Base-by-base conservation (phyloP, 1,140 invertebrate genomes). In the Microplitis mediator region DNA sequence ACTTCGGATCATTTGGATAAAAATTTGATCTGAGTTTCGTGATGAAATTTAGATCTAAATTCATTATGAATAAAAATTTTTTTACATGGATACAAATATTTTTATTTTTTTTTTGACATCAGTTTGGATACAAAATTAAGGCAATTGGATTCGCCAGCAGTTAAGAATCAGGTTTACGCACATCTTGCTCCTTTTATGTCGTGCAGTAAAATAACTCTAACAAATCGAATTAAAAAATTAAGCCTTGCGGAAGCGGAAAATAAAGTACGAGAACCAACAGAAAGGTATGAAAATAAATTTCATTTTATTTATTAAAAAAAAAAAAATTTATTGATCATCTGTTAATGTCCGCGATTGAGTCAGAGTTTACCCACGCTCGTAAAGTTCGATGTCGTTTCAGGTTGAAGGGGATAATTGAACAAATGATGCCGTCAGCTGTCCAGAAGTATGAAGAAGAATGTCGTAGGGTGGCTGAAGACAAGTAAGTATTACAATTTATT, bases 161-260 rank as follows among this genome's bases (percentile, higher is more conserved):
- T 80, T 52, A 88, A 90, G 75, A 82, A 89, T 65, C 88, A 90
- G 64, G 85, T 88, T 5, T 93, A 91, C 77, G 87, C 86, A 71
- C 90, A 93, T 83, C 83, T 94, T 54, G 88, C 91, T 3, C 85
- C 86, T 4, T 91, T 89, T 81, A 82, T 93, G 56, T 89, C 90
- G 34, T 92, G 91, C 81, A 90, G 89, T n/a, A 93, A 92, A 84
- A 89, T 91, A 60, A 92, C 91, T 3, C 82, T 94, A 35, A 84
- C 90, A 23, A 92, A 91, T 77, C 87, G 91, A 64, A 90, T 90
- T 23, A 93, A 92, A 80, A 92, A 91, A 79, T 82, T 93, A 9
- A 84, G 89, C 50, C 79, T 90, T 2, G 89, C 90, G 69, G 88
- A 91, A 75, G 90, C 91, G 62, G 83, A 90, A 83, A 82, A 88